These are phyloP conservation scores for Cebus imitator DNA, from an alignment of 2,113 vertebrate genomes.

Conservation along the genomic window DNA sequence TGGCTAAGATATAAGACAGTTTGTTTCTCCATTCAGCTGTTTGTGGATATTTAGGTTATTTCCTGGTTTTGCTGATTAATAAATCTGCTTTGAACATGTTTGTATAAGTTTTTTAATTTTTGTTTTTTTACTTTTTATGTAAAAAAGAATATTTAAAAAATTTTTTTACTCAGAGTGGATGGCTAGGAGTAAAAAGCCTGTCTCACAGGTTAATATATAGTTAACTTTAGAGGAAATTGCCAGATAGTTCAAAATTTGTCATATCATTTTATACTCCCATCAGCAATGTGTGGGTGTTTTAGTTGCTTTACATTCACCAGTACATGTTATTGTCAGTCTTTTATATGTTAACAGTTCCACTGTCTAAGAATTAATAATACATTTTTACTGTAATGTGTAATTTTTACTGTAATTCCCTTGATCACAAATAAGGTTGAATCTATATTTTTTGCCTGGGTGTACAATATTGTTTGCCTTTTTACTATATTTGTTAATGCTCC, in stretches of 20 bases:
- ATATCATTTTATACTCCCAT: neutral
- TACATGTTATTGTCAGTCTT: neutral
- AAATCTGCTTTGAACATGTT: too few relatives aligned
- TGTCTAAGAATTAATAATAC: neutral
- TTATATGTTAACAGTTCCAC: neutral
- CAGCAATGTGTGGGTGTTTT: neutral
- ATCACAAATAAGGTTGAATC: neutral
- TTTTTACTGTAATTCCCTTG: neutral
- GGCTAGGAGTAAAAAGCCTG: too few relatives aligned
- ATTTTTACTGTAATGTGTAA: neutral
- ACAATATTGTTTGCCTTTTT: neutral
- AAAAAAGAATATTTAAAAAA: too few relatives aligned
- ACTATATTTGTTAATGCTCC: neutral
- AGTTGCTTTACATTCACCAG: neutral
- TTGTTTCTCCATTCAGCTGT: too few relatives aligned
- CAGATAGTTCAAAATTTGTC: neutral
- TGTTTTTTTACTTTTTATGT: too few relatives aligned
- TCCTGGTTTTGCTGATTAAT: too few relatives aligned
- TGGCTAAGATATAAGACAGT: too few relatives aligned
- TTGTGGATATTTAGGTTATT: too few relatives aligned
- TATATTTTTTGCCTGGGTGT: neutral
- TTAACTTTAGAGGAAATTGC: neutral
- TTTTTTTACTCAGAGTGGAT: too few relatives aligned
- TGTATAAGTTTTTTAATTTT: too few relatives aligned
- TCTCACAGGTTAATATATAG: too few relatives aligned